phyloP scores from a whole-genome alignment of 2,888 invertebrate genomes.

The Chalcis sispes region DNA sequence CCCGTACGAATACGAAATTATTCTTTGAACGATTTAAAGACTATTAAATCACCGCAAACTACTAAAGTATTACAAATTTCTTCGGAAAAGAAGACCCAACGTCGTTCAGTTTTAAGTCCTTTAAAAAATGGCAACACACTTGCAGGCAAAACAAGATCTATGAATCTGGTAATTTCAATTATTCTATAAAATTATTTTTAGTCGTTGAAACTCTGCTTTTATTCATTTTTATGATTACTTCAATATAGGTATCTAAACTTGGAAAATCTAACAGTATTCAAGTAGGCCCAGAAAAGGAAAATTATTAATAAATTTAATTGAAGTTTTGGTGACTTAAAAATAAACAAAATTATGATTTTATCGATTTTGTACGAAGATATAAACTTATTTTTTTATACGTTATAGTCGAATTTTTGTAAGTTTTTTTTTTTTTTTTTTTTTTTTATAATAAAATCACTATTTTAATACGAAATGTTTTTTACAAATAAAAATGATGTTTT shows the following conservation, averaged over 20 bases:
- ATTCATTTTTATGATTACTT: constrained; percentile 12
- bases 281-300: constrained; percentile 67
- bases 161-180: constrained; percentile 64
- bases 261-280: constrained; percentile 19
- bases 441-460: constrained; percentile 27
- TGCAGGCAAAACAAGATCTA: constrained; percentile 52
- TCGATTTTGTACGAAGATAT: constrained; percentile 12
- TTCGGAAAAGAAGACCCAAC: constrained; percentile 27
- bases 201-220: not conserved
- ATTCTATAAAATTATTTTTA: not conserved
- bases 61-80: not conserved
- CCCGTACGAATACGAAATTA: constrained; percentile 39
- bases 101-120: constrained; percentile 61
- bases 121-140: constrained; percentile 66
- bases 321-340: not conserved
- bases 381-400: constrained; percentile 43
- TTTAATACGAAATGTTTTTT: constrained; percentile 40
- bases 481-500: constrained; percentile 38
- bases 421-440: constrained; percentile 35
- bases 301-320: constrained; percentile 60
- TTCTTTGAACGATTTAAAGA: constrained; percentile 48
- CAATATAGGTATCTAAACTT: constrained; percentile 42
- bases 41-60: constrained; percentile 26
- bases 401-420: not conserved
- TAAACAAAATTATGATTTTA: constrained; percentile 9